Evolutionary conservation across 92 coral and sea anemone genomes (phyloP), one percentile per base, ranked within the genome.

Genomic region (Porites evermanni): DNA sequence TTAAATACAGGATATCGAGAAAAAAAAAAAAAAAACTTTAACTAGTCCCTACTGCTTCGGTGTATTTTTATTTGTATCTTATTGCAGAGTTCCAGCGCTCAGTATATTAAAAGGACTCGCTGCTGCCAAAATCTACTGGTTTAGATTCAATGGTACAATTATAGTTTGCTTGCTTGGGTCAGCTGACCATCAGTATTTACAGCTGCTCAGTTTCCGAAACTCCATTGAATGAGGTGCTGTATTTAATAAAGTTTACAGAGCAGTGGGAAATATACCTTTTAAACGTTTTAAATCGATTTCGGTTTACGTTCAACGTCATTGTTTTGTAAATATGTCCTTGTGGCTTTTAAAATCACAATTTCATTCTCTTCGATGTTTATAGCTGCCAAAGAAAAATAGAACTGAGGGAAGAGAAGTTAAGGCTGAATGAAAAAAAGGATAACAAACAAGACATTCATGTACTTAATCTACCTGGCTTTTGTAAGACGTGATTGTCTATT

Each of bases 231-330:
- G 53, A 13, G 24, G 24, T 26, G 53, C 53, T 58, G 32, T 16
- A 58, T 77, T 32, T 58, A 60, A 29, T 77, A 21, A 77, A 60
- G 80, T 77, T 76, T 77, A 20, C 20, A 77, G 24, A 23, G 3
- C 14, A 2, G 53, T 59, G 67, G 23, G 29, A 74, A 71, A 14
- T 29, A 32, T 21, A 9, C 63, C 12, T 12, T 51, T 73, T 73
- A 73, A 16, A 76, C 80, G 26, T 11, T 47, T 18, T 7, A 77
- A 44, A 21, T 77, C 53, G 24, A 60, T 2, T 58, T 26, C 51
- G 14, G 6, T 44, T 16, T 60, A 38, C 50, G 29, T 29, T n/a
- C 58, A 21, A 16, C 53, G 24, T 14, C 23, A n/a, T 2, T n/a
- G 67, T 16, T 26, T 77, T 77, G 69, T 61, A 20, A 58, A 77